These are phyloP conservation scores for Conops quadrifasciatus DNA, from an alignment of 2,888 invertebrate genomes.

Conservation along the genomic window DNA sequence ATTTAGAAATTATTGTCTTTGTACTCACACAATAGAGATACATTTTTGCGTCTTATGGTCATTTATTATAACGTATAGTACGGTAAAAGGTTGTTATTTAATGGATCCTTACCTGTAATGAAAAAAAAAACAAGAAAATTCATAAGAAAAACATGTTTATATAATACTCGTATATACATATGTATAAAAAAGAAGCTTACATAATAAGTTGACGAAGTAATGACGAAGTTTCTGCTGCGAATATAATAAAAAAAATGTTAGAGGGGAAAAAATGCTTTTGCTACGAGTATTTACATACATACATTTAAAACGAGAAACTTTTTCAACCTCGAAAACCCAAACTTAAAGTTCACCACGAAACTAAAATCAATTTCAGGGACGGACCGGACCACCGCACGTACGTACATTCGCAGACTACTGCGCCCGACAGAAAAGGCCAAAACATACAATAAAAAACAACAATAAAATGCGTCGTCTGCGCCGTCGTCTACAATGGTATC, in stretches of 20 bases:
- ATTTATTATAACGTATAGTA: constrained; percentile 23
- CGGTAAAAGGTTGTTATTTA: constrained; percentile 34
- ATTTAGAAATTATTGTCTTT: neutral
- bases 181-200: too few species aligned
- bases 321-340: constrained; percentile 19
- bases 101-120: constrained; percentile 41
- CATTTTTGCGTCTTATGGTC: constrained; percentile 38
- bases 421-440: neutral
- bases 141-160: constrained; percentile 6
- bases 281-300: constrained; percentile 21
- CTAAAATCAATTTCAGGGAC: constrained; percentile 23
- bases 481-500: neutral
- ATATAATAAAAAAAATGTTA: too few species aligned
- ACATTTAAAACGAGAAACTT: neutral
- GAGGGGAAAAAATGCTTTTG: constrained; percentile 17
- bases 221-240: neutral
- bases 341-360: constrained; percentile 32
- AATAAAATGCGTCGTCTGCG: neutral
- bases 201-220: neutral
- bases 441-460: neutral
- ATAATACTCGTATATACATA: neutral
- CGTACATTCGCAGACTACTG: neutral
- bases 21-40: constrained; percentile 43
- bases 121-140: constrained; percentile 21
- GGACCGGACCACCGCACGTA: neutral